Base-by-base conservation (phyloP, 1,140 invertebrate genomes). In the Brachionus paranguensis region DNA sequence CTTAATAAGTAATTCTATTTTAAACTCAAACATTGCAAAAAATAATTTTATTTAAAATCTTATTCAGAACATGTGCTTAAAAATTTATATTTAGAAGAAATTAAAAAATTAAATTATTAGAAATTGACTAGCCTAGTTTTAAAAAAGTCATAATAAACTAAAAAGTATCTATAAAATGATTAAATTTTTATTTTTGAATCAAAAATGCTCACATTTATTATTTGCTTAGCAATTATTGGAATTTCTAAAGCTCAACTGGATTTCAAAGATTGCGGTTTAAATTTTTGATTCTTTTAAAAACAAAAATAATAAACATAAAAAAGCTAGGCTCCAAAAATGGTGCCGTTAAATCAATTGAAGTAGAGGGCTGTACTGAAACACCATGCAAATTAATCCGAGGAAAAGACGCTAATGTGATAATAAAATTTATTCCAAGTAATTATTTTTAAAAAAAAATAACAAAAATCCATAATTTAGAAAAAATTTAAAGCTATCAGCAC, bases 371-470 rank as follows among this genome's bases (percentile, higher is more conserved):
- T 29, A 8, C 72, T 29, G 12, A 47, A 50, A 12, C 45, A 14
- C 72, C 72, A 41, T 78, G 72, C 50, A 50, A 53, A 50, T 29
- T 78, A 50, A 27, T 53, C 29, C 50, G 50, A 78, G 72, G 72
- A 47, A 78, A 78, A 50, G 27, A 50, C 11, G 43, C 20, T n/a
- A 24, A 47, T 50, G 45, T 78, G 0, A 78, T 33, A 50, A 27
- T 78, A 50, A 53, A 47, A 50, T 78, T 78, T 53, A 14, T 12
- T 6, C 14, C 72, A 50, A 50, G 68, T 72, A 72, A 41, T 12
- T 14, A 12, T 27, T 68, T 29, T n/a, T 41, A 41, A 72, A n/a
- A 70, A 72, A 41, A 17, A 7, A 2, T 29, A 41, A 72, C 14
- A n/a, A n/a, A n/a, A n/a, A 72, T 41, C 41, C 1, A 2, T 17